Base-by-base conservation (phyloP, 2,797 vertebrate species). In the Muscicapa comitata region DNA sequence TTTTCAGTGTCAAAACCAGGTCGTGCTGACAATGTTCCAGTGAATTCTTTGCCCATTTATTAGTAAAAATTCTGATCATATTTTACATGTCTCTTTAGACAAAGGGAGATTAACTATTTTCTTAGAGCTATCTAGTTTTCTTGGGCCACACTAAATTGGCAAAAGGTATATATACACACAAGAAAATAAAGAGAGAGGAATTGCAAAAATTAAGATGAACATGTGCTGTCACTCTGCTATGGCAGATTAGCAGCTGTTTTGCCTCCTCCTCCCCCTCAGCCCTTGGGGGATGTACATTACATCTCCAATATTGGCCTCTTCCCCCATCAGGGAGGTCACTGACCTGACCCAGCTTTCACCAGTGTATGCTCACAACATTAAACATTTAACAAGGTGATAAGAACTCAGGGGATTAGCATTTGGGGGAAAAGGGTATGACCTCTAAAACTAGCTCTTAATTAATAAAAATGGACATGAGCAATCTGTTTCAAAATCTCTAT, bases 371-470 rank as follows among this genome's bases (percentile, higher is more conserved):
- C 74, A 62, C 31, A 48, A 73, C 58, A 73, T 67, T 71, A 93
- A 85, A 85, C 77, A 72, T 89, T 93, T 92, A 91, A 92, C 77
- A 79, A 91, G 67, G 55, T 90, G 91, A 62, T 78, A 92, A 86
- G 47, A 76, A 33, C 47, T 54, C 2, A 0, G 28, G 45, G 63
- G 48, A 93, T 82, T 79, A 88, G 28, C 21, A 48, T 82, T n/a
- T 71, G 17, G 75, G 40, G 29, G 3, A 33, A 79, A 87, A 48
- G 68, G n/a, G 7, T 51, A 66, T 55, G 71, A 79, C 58, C 77
- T 66, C 28, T 89, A 20, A 79, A 79, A 55, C 8, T 61, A 90
- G 47, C 43, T 63, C 43, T 71, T 89, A 82, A 79, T 95, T 86
- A 91, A 87, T 91, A 80, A 94, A 89, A 91, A 63, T 3, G 5